Evolutionary conservation across 2,888 invertebrate genomes (phyloP).

Genomic region (Ectropis crepuscularia): DNA sequence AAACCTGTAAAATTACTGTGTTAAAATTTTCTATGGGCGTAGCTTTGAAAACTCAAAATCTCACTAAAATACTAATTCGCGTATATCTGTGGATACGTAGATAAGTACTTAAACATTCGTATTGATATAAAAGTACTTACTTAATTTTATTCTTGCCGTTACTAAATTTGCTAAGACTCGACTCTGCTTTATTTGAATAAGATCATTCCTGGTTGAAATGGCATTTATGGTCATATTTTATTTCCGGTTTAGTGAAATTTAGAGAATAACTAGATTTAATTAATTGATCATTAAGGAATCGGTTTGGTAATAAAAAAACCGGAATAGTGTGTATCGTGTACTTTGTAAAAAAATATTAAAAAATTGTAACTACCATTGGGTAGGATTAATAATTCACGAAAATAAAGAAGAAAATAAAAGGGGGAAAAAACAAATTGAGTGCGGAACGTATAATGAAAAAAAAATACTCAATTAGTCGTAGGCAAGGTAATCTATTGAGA

Average conservation of each 20-base stretch:
- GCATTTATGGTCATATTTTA: constrained; percentile 29
- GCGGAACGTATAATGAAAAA: too few relatives aligned
- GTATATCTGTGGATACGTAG: constrained; percentile 7
- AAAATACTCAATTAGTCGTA: too few relatives aligned
- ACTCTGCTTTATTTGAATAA: constrained; percentile 18
- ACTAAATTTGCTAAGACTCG: constrained; percentile 19
- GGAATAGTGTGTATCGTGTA: not conserved
- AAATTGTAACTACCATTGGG: too few relatives aligned
- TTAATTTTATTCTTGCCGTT: constrained; percentile 37
- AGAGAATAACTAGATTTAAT: constrained; percentile 2
- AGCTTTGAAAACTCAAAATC: too few relatives aligned
- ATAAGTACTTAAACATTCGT: constrained; percentile 18
- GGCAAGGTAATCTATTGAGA: too few relatives aligned
- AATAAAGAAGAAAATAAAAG: too few relatives aligned
- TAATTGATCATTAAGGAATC: not conserved
- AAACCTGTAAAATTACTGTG: too few relatives aligned
- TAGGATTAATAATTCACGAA: too few relatives aligned
- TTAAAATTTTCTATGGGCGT: too few relatives aligned
- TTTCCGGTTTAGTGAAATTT: not conserved
- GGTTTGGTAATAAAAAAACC: not conserved
- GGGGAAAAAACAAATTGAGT: too few relatives aligned
- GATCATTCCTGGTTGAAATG: constrained; percentile 32
- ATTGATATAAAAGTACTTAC: constrained; percentile 7
- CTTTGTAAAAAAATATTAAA: not conserved
- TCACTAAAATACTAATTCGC: not conserved